Evolutionary conservation across 2,888 invertebrate genomes (phyloP).

Genomic region (Amphipyra tragopoginis): DNA sequence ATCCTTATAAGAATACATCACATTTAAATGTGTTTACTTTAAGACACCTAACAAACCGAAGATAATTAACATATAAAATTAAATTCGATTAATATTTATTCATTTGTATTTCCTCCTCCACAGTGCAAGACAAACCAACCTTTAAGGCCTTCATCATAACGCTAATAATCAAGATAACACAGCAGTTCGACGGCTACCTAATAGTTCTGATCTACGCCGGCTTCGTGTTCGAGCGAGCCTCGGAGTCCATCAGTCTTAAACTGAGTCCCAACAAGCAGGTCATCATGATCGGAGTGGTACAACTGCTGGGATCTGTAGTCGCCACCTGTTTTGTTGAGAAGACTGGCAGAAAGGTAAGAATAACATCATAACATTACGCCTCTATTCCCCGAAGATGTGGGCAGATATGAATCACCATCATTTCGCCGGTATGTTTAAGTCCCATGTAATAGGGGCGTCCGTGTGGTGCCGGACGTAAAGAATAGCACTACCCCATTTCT

Average conservation of each 20-base stretch:
- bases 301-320: slow-evolving; percentile 78
- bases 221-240: slow-evolving; percentile 80
- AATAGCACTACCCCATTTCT: too few relatives aligned
- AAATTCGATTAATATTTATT: neutral
- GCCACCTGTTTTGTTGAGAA: slow-evolving; percentile 84
- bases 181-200: slow-evolving; percentile 86
- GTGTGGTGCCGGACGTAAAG: too few relatives aligned
- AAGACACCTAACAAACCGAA: too few relatives aligned
- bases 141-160: slow-evolving; percentile 85
- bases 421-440: too few relatives aligned
- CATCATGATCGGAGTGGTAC: slow-evolving; percentile 82
- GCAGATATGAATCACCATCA: too few relatives aligned
- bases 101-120: slow-evolving; percentile 42
- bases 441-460: too few relatives aligned
- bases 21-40: too few relatives aligned
- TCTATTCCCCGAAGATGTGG: too few relatives aligned
- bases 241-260: slow-evolving; percentile 73
- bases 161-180: slow-evolving; percentile 82
- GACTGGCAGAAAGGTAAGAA: slow-evolving; percentile 82
- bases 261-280: slow-evolving; percentile 85
- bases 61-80: too few relatives aligned
- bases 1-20: too few relatives aligned
- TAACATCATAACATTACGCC: too few relatives aligned
- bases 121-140: slow-evolving; percentile 81
- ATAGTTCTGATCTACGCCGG: slow-evolving; percentile 85